Evolutionary conservation across 2,797 vertebrate species (phyloP).

Genomic region (Galagoides demidoff): DNA sequence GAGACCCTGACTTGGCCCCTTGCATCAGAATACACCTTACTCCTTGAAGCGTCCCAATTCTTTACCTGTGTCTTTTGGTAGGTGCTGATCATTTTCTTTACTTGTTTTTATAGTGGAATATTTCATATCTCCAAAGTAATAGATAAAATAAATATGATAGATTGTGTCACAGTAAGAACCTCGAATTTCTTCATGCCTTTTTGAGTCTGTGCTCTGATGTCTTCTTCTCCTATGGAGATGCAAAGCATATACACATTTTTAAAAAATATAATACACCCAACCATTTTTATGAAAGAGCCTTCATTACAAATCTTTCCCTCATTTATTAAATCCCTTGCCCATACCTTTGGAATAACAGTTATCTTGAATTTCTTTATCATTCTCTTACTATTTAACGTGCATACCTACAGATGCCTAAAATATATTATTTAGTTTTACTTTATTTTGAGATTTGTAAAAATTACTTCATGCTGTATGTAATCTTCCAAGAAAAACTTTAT

Average conservation of each 20-base stretch:
- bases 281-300: neutral
- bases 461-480: neutral
- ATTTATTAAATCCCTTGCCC: neutral
- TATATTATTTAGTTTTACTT: neutral
- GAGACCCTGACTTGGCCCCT: neutral
- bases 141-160: neutral
- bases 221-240: neutral
- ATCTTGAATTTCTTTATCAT: neutral
- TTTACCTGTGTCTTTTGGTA: neutral
- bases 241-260: neutral
- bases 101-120: neutral
- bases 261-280: neutral
- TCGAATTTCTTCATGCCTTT: neutral
- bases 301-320: neutral
- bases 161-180: neutral
- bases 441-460: constrained; percentile 38
- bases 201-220: neutral
- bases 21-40: neutral
- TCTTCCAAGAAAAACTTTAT: neutral
- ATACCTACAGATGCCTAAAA: neutral
- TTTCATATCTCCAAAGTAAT: neutral
- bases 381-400: neutral
- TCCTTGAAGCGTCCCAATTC: neutral
- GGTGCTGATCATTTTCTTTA: neutral
- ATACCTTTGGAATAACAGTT: neutral